These are phyloP conservation scores for Ceyx margarethae DNA, from an alignment of 2,113 vertebrate species.

Conservation along the genomic window DNA sequence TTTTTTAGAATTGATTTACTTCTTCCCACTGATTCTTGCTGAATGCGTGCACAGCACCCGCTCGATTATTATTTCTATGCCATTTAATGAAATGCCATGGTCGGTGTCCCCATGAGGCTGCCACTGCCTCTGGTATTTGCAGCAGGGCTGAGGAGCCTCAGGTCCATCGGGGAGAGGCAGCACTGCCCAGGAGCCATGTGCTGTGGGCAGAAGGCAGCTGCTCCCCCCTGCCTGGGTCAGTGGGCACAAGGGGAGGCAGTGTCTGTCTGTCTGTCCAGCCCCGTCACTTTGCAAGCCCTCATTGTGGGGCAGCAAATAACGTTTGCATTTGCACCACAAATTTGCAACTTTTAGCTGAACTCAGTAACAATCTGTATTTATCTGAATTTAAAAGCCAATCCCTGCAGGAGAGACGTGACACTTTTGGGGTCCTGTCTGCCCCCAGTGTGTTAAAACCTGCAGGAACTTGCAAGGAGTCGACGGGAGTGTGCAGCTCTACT, in stretches of 20 bases:
- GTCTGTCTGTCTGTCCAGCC: fast-evolving
- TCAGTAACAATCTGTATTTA: neutral
- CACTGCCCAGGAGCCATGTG: neutral
- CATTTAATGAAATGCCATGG: neutral
- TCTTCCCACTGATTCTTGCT: neutral
- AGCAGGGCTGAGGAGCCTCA: neutral
- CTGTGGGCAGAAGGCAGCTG: neutral
- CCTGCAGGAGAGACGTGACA: fast-evolving
- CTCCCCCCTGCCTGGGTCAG: neutral
- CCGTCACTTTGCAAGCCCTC: neutral
- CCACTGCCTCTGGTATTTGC: too few relatives aligned
- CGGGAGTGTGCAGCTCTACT: fast-evolving
- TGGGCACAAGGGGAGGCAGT: neutral
- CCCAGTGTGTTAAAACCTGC: fast-evolving
- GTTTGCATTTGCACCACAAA: neutral
- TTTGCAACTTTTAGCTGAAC: neutral
- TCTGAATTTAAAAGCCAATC: neutral
- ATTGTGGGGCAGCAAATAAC: neutral
- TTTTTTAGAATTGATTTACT: neutral
- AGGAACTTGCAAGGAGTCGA: neutral
- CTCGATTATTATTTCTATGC: neutral
- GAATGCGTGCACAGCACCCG: neutral
- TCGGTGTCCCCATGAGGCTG: neutral
- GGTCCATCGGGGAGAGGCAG: neutral
- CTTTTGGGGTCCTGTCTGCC: neutral